Evolutionary conservation across 2,888 invertebrate genomes (phyloP).

Genomic region (Encarsia formosa): DNA sequence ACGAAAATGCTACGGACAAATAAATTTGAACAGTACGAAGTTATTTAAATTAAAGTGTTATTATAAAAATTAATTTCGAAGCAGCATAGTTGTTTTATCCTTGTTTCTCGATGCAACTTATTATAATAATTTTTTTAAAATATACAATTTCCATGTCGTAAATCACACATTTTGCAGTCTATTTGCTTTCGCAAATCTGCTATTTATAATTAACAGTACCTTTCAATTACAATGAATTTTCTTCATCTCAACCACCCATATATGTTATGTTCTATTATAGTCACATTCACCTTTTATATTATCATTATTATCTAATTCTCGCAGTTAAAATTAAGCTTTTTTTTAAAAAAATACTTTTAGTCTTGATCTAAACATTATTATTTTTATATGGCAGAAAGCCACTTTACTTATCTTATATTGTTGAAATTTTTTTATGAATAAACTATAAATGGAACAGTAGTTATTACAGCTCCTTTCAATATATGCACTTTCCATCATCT

Average conservation of each 20-base stretch:
- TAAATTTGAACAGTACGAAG: slow-evolving; percentile 1
- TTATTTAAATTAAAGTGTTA: background rate
- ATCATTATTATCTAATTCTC: background rate
- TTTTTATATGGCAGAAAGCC: slow-evolving; percentile 11
- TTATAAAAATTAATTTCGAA: slow-evolving; percentile 16
- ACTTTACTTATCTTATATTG: slow-evolving; percentile 13
- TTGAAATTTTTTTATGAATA: slow-evolving; percentile 20
- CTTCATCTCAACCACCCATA: too few species aligned
- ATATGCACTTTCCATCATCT: slow-evolving; percentile 17
- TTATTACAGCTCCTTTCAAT: slow-evolving; percentile 1
- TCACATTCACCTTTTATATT: background rate
- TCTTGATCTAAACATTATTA: slow-evolving; percentile 14
- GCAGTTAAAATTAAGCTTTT: slow-evolving; percentile 6
- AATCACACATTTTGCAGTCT: too few species aligned
- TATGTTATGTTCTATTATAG: too few species aligned
- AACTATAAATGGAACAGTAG: slow-evolving; percentile 23
- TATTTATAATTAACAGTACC: too few species aligned
- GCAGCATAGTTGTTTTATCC: slow-evolving; percentile 13
- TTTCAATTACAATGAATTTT: too few species aligned
- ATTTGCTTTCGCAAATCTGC: too few species aligned
- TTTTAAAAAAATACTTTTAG: slow-evolving; percentile 24
- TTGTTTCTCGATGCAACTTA: slow-evolving; percentile 21
- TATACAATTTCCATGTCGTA: slow-evolving; percentile 44
- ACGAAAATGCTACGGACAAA: slow-evolving; percentile 19
- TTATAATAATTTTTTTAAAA: slow-evolving; percentile 47